phyloP scores from a whole-genome alignment of 2,888 invertebrate genomes.

The Drosophila limbata region DNA sequence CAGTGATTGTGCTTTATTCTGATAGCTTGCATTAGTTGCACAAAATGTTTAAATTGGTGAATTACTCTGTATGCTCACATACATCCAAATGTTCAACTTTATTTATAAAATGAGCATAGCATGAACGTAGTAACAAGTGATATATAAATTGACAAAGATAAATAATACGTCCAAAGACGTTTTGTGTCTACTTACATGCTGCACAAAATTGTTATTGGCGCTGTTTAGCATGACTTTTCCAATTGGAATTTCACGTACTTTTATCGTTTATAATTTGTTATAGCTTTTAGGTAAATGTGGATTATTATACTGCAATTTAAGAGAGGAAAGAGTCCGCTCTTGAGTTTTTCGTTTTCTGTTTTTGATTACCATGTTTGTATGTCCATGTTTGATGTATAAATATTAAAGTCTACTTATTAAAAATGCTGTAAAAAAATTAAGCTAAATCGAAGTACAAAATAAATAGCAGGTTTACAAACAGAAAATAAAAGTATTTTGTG shows the following conservation, averaged over 20 bases:
- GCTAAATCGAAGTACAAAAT: conserved; percentile 14
- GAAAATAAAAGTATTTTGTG: neutral
- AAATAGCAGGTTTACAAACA: neutral
- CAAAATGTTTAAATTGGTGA: too few species aligned
- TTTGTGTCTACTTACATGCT: conserved; percentile 76
- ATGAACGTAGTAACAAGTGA: conserved; percentile 16
- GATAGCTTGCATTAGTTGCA: neutral
- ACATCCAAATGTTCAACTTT: neutral
- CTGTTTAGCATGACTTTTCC: conserved; percentile 75
- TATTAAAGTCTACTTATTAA: conserved; percentile 19
- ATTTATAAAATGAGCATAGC: conserved; percentile 1
- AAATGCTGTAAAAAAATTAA: conserved; percentile 16
- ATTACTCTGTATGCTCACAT: too few species aligned
- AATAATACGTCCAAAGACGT: conserved; percentile 39
- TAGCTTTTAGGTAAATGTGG: conserved; percentile 10
- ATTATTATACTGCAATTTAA: conserved; percentile 26
- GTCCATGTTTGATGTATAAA: neutral
- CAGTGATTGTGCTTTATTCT: neutral
- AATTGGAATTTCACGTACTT: conserved; percentile 61
- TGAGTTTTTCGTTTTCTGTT: conserved; percentile 6
- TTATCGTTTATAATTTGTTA: conserved; percentile 28
- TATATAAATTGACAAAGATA: conserved; percentile 24
- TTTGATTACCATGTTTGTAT: conserved; percentile 15
- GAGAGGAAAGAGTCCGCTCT: conserved; percentile 18
- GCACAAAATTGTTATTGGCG: conserved; percentile 76